Base-by-base conservation (phyloP, 2,797 vertebrate species). In the Kryptopterus vitreolus region DNA sequence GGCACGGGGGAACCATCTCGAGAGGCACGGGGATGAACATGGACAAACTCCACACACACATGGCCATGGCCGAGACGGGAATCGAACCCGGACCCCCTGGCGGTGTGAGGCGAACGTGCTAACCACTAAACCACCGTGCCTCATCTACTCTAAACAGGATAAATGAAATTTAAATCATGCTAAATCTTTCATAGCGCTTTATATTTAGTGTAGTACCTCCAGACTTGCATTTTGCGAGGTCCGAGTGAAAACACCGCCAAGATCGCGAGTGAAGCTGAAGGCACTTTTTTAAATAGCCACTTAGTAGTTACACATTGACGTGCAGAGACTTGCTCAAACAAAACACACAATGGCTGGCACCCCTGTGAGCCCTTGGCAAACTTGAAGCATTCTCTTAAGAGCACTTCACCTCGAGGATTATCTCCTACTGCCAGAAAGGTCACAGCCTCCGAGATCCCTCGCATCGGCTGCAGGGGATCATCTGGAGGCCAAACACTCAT, bases 281-380 rank as follows among this genome's bases (percentile, higher is more conserved):
- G 38, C 70, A 31, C 10, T 33, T 33, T 12, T 2, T 31, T 20
- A 13, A 53, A 31, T 31, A 33, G 29, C 48, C 10, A 53, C 24
- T 35, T 8, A 57, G 31, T 35, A 72, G 52, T 57, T 35, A 35
- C 5, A 72, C 31, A 15, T 38, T 57, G 31, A 72, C 29, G 0
- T 43, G 38, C 69, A 33, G 43, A 53, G 29, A 10, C 50, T 35
- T 53, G 29, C 16, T 15, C 52, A 72, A 55, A 35, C 29, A 55
- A 35, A 55, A 57, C 20, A 72, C 70, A 72, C 70, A 57, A 57
- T 35, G 31, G 52, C 3, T 2, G 55, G 52, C n/a, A 72, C 31
- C 70, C 55, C 29, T n/a, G 70, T n/a, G 70, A 53, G 29, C 22
- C 50, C 50, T 24, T 4, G 31, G 70, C 69, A 72, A 72, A 35